Evolutionary conservation across 2,888 invertebrate species (phyloP).

Genomic region (Alloplasta piceator): DNA sequence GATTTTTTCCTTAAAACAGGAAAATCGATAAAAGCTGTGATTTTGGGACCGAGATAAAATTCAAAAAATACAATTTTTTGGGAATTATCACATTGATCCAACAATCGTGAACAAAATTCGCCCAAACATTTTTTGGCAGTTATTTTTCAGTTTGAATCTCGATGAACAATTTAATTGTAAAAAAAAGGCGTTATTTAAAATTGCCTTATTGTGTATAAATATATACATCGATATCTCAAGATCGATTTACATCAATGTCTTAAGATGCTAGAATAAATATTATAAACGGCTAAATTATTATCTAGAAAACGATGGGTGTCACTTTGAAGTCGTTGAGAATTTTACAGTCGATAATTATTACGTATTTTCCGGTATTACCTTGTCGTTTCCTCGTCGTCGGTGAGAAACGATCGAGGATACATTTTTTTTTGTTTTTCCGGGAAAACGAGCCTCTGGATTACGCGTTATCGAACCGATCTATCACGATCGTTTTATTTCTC

Average conservation of each 20-base stretch:
- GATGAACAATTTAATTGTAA: too few species aligned
- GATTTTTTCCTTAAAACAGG: too few species aligned
- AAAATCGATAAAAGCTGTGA: too few species aligned
- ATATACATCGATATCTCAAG: background rate
- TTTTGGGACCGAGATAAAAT: too few species aligned
- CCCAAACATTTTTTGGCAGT: too few species aligned
- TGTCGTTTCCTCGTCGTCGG: background rate
- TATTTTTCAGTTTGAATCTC: too few species aligned
- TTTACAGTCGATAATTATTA: conserved; percentile 43
- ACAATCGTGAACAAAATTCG: too few species aligned
- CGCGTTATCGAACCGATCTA: conserved; percentile 34
- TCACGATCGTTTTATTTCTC: conserved; percentile 29
- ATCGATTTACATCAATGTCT: background rate
- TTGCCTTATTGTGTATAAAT: too few species aligned
- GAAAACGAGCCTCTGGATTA: conserved; percentile 28
- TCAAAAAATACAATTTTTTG: too few species aligned
- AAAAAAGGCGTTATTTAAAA: too few species aligned
- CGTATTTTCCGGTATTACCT: conserved; percentile 3
- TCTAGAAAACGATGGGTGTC: conserved; percentile 47
- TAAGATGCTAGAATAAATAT: conserved; percentile 65
- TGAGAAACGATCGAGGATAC: background rate
- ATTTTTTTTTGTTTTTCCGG: conserved; percentile 14
- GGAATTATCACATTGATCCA: too few species aligned
- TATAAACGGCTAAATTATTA: conserved; percentile 48
- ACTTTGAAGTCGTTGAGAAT: conserved; percentile 32